These are phyloP conservation scores for Antitype chi DNA, from an alignment of 2,888 invertebrate species.

Conservation along the genomic window DNA sequence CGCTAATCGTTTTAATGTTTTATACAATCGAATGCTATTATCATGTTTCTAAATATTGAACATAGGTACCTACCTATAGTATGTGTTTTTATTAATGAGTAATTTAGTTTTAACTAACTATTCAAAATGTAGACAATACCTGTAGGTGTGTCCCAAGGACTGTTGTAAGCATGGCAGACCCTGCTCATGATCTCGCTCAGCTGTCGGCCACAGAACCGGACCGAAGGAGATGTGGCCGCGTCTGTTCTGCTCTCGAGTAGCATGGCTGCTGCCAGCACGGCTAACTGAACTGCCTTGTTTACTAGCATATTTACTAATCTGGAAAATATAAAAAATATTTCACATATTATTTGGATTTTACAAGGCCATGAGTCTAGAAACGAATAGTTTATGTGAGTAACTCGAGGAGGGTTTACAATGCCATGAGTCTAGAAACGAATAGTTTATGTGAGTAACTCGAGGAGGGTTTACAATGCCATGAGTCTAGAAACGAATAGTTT, in stretches of 20 bases:
- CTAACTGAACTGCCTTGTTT: slow-evolving; percentile 77
- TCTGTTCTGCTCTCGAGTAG: slow-evolving; percentile 76
- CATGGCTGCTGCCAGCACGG: slow-evolving; percentile 77
- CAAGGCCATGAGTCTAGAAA: slow-evolving; percentile 18
- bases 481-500: slow-evolving; percentile 53
- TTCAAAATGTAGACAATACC: slow-evolving; percentile 67
- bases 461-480: slow-evolving; percentile 61
- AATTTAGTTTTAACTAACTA: not conserved
- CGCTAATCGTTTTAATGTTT: not conserved
- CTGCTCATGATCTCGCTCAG: slow-evolving; percentile 86
- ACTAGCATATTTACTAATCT: slow-evolving; percentile 77
- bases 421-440: slow-evolving; percentile 28
- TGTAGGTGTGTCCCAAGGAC: slow-evolving; percentile 87
- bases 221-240: slow-evolving; percentile 77
- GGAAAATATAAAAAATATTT: slow-evolving; percentile 32
- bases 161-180: slow-evolving; percentile 86
- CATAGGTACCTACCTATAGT: not conserved
- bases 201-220: slow-evolving; percentile 85
- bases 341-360: slow-evolving; percentile 28
- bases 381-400: slow-evolving; percentile 78
- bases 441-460: slow-evolving; percentile 82
- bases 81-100: not conserved
- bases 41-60: slow-evolving; percentile 8
- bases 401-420: slow-evolving; percentile 71
- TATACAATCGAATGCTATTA: slow-evolving; percentile 5